Conservation (phyloP, 1,140 invertebrate species). For the Condylostylus longicornis region DNA sequence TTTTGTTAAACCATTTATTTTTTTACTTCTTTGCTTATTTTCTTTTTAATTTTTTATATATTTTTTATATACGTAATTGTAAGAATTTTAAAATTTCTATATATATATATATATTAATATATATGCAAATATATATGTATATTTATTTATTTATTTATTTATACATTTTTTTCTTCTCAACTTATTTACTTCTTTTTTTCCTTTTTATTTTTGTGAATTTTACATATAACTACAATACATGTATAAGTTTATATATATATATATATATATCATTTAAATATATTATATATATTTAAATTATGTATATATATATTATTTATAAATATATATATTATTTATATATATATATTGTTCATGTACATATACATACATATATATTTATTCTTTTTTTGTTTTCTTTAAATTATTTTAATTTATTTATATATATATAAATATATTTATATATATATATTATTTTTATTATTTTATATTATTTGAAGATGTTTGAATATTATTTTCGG, state of each 20-base stretch:
- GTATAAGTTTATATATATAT: neutral
- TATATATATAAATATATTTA: neutral
- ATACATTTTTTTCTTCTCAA: too few relatives aligned
- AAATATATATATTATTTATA: neutral
- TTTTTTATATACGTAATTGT: too few relatives aligned
- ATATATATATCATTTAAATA: neutral
- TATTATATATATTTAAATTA: neutral
- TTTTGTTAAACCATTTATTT: too few relatives aligned
- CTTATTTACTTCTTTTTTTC: neutral
- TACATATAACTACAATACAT: neutral
- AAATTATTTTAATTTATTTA: slow-evolving; percentile 11
- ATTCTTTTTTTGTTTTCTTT: neutral
- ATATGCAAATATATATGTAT: too few relatives aligned
- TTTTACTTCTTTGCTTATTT: too few relatives aligned
- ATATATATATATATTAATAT: too few relatives aligned
- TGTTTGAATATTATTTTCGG: slow-evolving; percentile 28
- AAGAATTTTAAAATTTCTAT: too few relatives aligned
- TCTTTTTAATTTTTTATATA: too few relatives aligned
- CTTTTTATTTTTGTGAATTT: neutral
- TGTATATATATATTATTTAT: neutral
- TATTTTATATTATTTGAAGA: slow-evolving; percentile 29
- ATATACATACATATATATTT: too few relatives aligned
- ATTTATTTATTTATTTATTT: too few relatives aligned
- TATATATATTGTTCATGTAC: neutral
- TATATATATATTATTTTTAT: slow-evolving; percentile 7